These are phyloP conservation scores for Tiaroga cobitis DNA, from an alignment of 2,797 vertebrate species.

Conservation along the genomic window DNA sequence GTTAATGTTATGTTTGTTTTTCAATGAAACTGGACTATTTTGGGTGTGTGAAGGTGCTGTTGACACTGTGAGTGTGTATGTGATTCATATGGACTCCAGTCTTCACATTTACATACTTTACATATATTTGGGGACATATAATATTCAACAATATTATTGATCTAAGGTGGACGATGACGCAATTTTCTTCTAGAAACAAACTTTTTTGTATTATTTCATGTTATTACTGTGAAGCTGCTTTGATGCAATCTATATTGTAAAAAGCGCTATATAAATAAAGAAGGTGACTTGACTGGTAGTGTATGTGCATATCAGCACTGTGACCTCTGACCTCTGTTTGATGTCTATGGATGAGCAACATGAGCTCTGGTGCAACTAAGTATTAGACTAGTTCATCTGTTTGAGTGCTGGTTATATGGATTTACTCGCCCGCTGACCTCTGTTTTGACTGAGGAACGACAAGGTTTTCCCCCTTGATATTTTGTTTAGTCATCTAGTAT, in stretches of 20 bases:
- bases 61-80: neutral
- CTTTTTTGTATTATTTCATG: too few relatives aligned
- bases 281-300: too few relatives aligned
- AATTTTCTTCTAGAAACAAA: neutral
- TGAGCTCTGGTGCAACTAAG: neutral
- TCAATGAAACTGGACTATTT: neutral
- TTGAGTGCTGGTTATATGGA: neutral
- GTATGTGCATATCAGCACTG: too few relatives aligned
- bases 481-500: neutral
- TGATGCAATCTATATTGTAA: too few relatives aligned
- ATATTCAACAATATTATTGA: too few relatives aligned
- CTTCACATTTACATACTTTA: too few relatives aligned
- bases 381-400: neutral
- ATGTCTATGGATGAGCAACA: neutral
- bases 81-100: neutral
- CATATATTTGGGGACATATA: too few relatives aligned
- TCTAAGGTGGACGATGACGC: too few relatives aligned
- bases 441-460: neutral
- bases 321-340: neutral
- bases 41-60: neutral
- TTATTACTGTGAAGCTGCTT: too few relatives aligned
- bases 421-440: neutral
- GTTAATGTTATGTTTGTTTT: neutral
- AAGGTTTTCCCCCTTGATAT: neutral
- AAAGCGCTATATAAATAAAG: too few relatives aligned